Base-by-base conservation (phyloP, 2,797 vertebrate genomes). In the Sus cebifrons region DNA sequence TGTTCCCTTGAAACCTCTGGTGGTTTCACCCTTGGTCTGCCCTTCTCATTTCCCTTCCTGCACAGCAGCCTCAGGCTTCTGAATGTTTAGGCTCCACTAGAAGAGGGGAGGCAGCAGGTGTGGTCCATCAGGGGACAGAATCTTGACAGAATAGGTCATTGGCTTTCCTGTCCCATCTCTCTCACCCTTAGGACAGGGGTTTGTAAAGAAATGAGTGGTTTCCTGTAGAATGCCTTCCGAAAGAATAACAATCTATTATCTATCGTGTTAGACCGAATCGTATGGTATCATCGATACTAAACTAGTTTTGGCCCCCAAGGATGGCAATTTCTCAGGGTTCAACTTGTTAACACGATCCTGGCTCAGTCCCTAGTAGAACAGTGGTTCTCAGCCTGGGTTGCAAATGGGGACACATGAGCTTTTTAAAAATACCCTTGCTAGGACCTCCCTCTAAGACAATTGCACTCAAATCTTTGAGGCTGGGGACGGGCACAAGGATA, bases 381-480 rank as follows among this genome's bases (percentile, higher is more conserved):
- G 27, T 62, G 32, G 54, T 68, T 74, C 16, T 78, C 75, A 68
- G 58, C 52, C 56, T 84, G 36, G 52, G 29, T 64, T 91, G 56
- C 77, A 95, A 79, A 92, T 54, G 56, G 75, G 36, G 90, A 58
- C 88, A 77, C 94, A 67, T 20, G 73, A 58, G 32, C 16, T 81
- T 81, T 54, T 4, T 32, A 62, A 77, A 89, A 84, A 73, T 79
- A 32, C 11, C 67, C 40, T 94, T 85, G 65, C 23, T 58, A 77
- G 86, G 67, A 71, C 18, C 12, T 18, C 2, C 32, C 4, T 6
- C 21, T 40, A 73, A 54, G 29, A 93, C 40, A 73, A 56, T 73
- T 60, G 94, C 83, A 75, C 82, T 78, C 6, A 29, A 86, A 56
- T 73, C 18, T 88, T 32, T 56, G 36, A 68, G 25, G 54, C 44